These are phyloP conservation scores for Corythornis vintsioides DNA, from an alignment of 2,113 vertebrate genomes.

Conservation along the genomic window DNA sequence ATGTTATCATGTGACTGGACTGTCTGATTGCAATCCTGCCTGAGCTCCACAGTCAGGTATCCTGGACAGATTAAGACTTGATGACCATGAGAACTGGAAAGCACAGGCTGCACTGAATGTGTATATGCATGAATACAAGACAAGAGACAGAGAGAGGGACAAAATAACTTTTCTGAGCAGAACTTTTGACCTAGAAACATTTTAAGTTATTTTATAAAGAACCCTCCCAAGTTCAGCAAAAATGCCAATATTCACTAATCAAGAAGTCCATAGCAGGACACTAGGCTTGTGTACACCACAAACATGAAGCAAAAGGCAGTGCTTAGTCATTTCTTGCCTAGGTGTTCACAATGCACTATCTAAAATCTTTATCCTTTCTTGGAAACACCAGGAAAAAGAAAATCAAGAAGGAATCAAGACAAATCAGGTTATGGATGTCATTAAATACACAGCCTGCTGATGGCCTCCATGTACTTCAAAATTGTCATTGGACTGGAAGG, in stretches of 20 bases:
- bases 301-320: rapidly evolving
- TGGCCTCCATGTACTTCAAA: background rate
- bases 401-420: background rate
- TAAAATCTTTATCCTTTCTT: background rate
- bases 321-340: background rate
- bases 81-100: background rate
- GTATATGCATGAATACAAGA: background rate
- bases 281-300: background rate
- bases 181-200: background rate
- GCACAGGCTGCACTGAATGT: background rate
- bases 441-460: background rate
- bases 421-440: background rate
- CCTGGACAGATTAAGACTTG: background rate
- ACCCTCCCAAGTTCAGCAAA: background rate
- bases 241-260: background rate
- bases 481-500: background rate
- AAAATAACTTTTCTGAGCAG: background rate
- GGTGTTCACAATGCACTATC: background rate
- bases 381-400: background rate
- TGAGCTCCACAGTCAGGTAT: background rate
- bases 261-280: background rate
- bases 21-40: background rate
- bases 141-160: background rate
- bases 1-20: background rate
- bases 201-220: background rate